A percentile compares a stretch with the other conserved stretches of the same genome.
phyloP scores from a whole-genome alignment of 2,113 vertebrate genomes.

The Alligator sinensis region DNA sequence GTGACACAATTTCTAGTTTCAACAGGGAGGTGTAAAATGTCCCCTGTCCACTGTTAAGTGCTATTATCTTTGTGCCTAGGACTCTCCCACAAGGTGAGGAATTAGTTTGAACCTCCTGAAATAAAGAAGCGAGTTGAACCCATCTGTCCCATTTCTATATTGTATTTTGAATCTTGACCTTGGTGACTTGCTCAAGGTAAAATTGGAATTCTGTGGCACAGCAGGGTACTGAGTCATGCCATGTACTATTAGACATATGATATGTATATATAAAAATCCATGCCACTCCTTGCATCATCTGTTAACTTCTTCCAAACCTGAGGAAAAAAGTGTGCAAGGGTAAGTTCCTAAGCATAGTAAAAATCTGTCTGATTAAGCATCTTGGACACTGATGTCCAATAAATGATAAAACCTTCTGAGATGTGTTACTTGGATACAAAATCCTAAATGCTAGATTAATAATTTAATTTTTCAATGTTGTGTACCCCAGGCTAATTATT shows the following conservation, averaged over 20 bases:
- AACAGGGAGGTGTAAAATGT: neutral
- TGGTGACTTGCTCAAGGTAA: neutral
- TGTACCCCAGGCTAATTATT: neutral
- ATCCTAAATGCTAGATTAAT: neutral
- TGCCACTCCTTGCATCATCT: fast-evolving
- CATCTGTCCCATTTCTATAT: neutral
- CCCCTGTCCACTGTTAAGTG: fast-evolving
- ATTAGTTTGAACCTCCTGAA: neutral
- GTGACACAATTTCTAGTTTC: neutral
- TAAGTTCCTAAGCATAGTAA: neutral
- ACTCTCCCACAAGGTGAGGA: neutral
- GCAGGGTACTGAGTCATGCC: neutral
- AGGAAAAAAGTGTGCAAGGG: neutral
- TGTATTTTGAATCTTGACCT: neutral
- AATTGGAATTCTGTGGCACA: neutral
- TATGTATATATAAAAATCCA: neutral
- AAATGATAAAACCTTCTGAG: no score
- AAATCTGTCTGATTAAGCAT: neutral
- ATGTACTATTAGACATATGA: neutral
- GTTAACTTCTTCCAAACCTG: neutral
- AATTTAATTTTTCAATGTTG: neutral
- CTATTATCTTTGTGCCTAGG: neutral
- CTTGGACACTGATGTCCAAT: neutral
- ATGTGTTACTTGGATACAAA: neutral
- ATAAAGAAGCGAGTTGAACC: neutral